Percentiles rank a stretch among this genome's conserved stretches.
These are phyloP conservation scores for Deladenus siricidicola DNA, from an alignment of 2,888 invertebrate species.

Conservation along the genomic window DNA sequence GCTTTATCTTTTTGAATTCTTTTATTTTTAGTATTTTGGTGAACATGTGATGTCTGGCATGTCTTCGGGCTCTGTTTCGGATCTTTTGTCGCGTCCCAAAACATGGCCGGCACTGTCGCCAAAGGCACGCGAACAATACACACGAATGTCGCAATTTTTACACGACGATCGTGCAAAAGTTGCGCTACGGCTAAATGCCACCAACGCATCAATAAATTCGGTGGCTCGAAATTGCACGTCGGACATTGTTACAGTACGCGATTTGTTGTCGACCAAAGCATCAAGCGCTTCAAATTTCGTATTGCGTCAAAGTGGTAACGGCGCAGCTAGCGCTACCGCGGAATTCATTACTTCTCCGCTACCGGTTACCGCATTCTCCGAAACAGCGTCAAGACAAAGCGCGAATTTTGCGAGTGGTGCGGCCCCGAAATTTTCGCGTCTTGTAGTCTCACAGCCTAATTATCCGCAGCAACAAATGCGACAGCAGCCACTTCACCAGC, in stretches of 20 bases:
- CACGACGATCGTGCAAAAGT: neutral
- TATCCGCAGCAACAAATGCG: neutral
- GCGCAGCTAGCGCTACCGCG: neutral
- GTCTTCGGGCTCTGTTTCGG: constrained; percentile 77
- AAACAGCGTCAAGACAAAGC: no score
- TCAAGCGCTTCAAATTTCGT: neutral
- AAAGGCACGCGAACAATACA: constrained; percentile 81
- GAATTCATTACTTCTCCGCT: neutral
- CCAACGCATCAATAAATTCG: no score
- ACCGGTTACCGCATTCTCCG: neutral
- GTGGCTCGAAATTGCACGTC: neutral
- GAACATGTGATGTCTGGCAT: constrained; percentile 88
- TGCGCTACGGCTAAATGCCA: neutral
- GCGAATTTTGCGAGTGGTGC: no score
- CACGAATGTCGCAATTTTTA: constrained; percentile 63
- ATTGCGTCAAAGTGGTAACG: neutral
- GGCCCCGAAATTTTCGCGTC: no score
- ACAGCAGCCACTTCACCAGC: neutral
- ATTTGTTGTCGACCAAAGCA: neutral
- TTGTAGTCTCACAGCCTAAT: no score
- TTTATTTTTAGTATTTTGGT: constrained; percentile 64
- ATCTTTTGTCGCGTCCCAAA: constrained; percentile 88
- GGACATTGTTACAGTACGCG: neutral
- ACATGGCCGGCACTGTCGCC: constrained; percentile 98
- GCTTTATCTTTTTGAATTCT: neutral